These are phyloP conservation scores for Microtus obscurus DNA, from an alignment of 2,797 vertebrate genomes.

Conservation along the genomic window DNA sequence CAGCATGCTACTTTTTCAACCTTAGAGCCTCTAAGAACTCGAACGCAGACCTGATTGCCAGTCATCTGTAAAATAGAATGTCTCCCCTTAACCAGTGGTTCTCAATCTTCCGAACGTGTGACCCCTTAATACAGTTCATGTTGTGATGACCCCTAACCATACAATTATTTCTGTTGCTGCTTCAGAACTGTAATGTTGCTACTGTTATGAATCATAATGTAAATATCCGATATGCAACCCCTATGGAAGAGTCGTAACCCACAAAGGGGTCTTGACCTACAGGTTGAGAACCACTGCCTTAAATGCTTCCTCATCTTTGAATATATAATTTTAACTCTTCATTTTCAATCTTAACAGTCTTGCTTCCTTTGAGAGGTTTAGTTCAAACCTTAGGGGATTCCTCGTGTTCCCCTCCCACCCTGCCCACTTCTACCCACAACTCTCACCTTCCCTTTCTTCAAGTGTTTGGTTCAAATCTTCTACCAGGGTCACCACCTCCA, in stretches of 20 bases:
- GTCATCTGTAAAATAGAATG: neutral
- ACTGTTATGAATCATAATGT: too few relatives aligned
- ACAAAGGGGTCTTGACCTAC: neutral
- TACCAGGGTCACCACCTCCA: conserved; percentile 70
- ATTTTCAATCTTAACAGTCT: neutral
- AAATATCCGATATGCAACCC: neutral
- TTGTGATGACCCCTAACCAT: neutral
- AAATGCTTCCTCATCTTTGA: neutral
- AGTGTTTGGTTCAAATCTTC: conserved; percentile 76
- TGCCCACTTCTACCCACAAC: neutral
- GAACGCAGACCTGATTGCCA: neutral
- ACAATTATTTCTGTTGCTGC: neutral
- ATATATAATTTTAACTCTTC: neutral
- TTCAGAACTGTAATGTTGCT: neutral
- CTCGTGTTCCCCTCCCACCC: neutral
- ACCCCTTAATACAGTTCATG: neutral
- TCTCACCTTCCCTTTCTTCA: conserved; percentile 79
- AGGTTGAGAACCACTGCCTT: neutral
- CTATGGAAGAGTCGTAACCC: neutral
- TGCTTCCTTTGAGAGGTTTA: neutral
- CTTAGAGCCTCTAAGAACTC: neutral
- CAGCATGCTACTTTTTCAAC: neutral
- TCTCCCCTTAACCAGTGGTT: neutral
- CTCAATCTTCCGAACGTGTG: neutral
- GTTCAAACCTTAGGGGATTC: neutral